Percentiles rank a stretch among this genome's conserved stretches.
phyloP scores from a whole-genome alignment of 2,797 vertebrate species.

The Megalops cyprinoides region DNA sequence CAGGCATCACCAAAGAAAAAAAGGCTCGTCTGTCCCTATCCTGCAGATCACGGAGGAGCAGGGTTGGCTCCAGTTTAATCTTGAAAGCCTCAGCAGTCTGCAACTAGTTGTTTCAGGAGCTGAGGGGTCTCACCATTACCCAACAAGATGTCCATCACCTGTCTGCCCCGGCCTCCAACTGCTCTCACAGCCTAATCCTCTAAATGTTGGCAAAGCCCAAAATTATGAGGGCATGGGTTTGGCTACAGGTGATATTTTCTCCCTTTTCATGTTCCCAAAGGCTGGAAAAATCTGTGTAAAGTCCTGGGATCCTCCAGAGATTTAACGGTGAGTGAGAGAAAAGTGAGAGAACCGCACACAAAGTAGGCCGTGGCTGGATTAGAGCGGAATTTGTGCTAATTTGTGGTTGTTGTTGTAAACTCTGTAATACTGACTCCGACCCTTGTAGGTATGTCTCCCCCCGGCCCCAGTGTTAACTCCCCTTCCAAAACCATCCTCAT shows the following conservation, averaged over 20 bases:
- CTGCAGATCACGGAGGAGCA: slow-evolving; percentile 62
- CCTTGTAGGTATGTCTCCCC: background rate
- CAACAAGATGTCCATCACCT: slow-evolving; percentile 36
- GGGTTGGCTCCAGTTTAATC: slow-evolving; percentile 69
- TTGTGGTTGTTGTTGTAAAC: slow-evolving; percentile 15
- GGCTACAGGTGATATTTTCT: slow-evolving; percentile 61
- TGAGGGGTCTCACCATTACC: slow-evolving; percentile 50
- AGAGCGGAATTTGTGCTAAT: slow-evolving; percentile 28
- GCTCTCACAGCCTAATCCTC: slow-evolving; percentile 63
- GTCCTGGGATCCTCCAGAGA: slow-evolving; percentile 45
- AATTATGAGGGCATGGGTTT: slow-evolving; percentile 64
- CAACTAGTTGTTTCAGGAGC: slow-evolving; percentile 67
- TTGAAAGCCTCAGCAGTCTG: slow-evolving; percentile 68
- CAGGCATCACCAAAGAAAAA: slow-evolving; percentile 48
- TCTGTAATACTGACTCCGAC: slow-evolving; percentile 6
- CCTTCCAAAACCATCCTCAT: background rate
- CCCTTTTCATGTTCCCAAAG: slow-evolving; percentile 48
- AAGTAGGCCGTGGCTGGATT: slow-evolving; percentile 44
- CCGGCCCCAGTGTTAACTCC: background rate
- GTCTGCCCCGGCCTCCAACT: slow-evolving; percentile 35
- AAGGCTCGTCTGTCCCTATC: slow-evolving; percentile 48
- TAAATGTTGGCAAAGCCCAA: slow-evolving; percentile 68
- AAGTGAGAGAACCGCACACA: slow-evolving; percentile 34
- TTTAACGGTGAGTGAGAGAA: slow-evolving; percentile 35
- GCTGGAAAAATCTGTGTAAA: slow-evolving; percentile 48